Base-by-base conservation (phyloP, 2,888 invertebrate genomes). In the Heliconius cydno region DNA sequence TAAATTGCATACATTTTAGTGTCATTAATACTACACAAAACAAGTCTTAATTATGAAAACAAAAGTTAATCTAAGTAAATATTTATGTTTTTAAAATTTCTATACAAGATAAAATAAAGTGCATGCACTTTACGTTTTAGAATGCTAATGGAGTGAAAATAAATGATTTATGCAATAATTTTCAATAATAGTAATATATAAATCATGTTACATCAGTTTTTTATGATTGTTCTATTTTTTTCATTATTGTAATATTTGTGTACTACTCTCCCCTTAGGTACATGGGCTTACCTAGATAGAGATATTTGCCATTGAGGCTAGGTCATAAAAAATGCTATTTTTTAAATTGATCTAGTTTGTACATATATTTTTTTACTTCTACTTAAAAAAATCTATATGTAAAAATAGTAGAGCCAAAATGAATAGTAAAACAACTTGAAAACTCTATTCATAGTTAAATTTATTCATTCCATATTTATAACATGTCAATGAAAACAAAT, bases 401-500 rank as follows among this genome's bases (percentile, higher is more conserved):
- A 34, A 34, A 34, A 12, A 34, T 4, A 67, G 12, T 67, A 30
- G 22, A 68, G n/a, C 13, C 13, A 41, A 25, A 68, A n/a, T n/a
- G 7, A 41, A 46, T 46, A 25, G 41, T 38, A 68, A 38, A 68
- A 38, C 19, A 9, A 67, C n/a, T 68, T 41, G 12, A 70, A 25
- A 25, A 41, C 1, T 22, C 12, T 67, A 22, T 30, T 22, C 9
- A 34, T 10, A 3, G 19, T 60, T 30, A 22, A 41, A 57, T 34
- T 73, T 34, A 60, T 73, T 60, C 22, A 38, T 60, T 38, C 34
- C 34, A 60, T 46, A 60, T 73, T 38, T 60, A 73, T 73, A 34
- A 38, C 60, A 73, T 60, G 73, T 60, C n/a, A 60, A 60, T 73
- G 34, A 13, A 73, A 73, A n/a, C 30, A 34, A 73, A 73, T 60